Evolutionary conservation across 2,888 invertebrate species (phyloP).

Genomic region (Microctonus aethiopoides): DNA sequence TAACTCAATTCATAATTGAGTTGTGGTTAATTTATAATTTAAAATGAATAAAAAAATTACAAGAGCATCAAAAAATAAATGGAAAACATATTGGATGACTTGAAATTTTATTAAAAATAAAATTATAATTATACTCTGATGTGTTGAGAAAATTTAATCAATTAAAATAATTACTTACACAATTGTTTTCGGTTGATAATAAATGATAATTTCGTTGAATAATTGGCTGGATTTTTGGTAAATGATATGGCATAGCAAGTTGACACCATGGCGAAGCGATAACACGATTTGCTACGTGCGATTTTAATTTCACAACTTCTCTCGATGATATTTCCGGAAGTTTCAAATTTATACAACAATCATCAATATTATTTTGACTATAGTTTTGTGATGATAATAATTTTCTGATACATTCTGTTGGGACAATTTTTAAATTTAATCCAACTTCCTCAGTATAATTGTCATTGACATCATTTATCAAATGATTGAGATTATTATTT

Average conservation of each 20-base stretch:
- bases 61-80: too few relatives aligned
- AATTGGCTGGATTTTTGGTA: conserved; percentile 54
- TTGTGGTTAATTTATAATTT: background rate
- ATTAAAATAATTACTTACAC: conserved; percentile 15
- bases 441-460: conserved; percentile 22
- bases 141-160: background rate
- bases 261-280: conserved; percentile 64
- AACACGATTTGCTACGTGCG: conserved; percentile 60
- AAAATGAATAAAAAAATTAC: background rate
- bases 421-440: conserved; percentile 22
- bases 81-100: too few relatives aligned
- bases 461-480: background rate
- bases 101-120: background rate
- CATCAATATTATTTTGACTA: background rate
- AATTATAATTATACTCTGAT: background rate
- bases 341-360: conserved; percentile 13
- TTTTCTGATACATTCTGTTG: background rate
- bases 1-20: background rate
- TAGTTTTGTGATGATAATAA: background rate
- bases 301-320: conserved; percentile 39
- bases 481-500: background rate
- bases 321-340: background rate
- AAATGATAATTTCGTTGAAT: conserved; percentile 28
- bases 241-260: conserved; percentile 58
- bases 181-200: background rate